Conservation (phyloP, 2,888 invertebrate species). For the Tetragonula carbonaria region DNA sequence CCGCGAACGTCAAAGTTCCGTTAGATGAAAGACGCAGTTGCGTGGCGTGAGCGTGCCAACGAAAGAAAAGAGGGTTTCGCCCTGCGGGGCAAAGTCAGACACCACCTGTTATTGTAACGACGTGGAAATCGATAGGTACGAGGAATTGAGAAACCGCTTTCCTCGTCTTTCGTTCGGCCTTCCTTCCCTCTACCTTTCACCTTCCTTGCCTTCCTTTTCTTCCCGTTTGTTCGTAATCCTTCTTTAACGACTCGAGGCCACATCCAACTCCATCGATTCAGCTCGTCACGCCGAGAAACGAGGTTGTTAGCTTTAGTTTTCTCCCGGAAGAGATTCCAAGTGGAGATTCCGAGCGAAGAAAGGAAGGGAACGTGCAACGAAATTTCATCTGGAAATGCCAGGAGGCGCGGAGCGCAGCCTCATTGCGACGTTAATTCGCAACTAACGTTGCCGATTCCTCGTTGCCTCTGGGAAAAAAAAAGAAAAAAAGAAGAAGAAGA, state of each 20-base stretch:
- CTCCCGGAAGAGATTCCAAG: conserved; percentile 14
- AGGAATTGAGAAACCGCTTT: not conserved
- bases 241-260: conserved; percentile 56
- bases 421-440: not conserved
- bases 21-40: not conserved
- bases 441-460: not conserved
- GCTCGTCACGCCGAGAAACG: conserved; percentile 51
- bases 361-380: conserved; percentile 3
- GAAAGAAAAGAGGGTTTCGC: not conserved
- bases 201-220: not conserved
- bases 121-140: conserved; percentile 13
- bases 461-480: not conserved
- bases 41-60: not conserved
- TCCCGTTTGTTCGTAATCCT: conserved; percentile 44
- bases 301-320: conserved; percentile 51
- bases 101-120: conserved; percentile 30
- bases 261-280: conserved; percentile 58
- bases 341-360: not conserved
- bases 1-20: not conserved
- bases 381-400: not conserved
- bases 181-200: not conserved
- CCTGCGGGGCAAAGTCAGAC: conserved; percentile 15
- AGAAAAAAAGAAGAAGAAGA: not conserved
- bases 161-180: not conserved
- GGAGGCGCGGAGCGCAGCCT: not conserved